These are phyloP conservation scores for Brachymystax lenok DNA, from an alignment of 2,797 vertebrate species.

Conservation along the genomic window DNA sequence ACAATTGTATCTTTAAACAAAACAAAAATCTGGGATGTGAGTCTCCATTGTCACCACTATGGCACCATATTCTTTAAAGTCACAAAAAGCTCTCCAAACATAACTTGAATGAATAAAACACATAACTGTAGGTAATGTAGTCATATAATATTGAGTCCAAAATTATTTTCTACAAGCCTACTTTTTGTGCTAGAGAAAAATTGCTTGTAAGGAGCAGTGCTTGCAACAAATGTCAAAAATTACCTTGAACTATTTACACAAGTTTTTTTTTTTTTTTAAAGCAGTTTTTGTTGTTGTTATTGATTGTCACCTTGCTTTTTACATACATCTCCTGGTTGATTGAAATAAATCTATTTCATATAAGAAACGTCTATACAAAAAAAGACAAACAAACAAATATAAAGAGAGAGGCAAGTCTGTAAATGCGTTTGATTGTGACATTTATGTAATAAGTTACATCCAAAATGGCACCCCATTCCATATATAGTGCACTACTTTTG, in stretches of 20 bases:
- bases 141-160: constrained; percentile 47
- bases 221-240: constrained; percentile 48
- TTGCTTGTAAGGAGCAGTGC: constrained; percentile 56
- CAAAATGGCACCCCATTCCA: not conserved
- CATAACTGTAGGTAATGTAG: constrained; percentile 39
- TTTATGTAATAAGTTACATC: constrained; percentile 10
- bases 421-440: constrained; percentile 49
- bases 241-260: constrained; percentile 45
- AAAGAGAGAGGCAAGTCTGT: constrained; percentile 36
- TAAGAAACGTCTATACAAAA: constrained; percentile 54
- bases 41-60: constrained; percentile 56
- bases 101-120: constrained; percentile 47
- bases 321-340: constrained; percentile 30
- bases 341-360: constrained; percentile 49
- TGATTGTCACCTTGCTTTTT: constrained; percentile 37
- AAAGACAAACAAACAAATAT: constrained; percentile 22
- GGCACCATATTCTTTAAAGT: constrained; percentile 59
- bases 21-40: constrained; percentile 24
- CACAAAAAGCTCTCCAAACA: constrained; percentile 47
- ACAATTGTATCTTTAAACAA: constrained; percentile 33
- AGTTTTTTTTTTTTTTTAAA: constrained; percentile 20
- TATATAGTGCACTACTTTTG: constrained; percentile 1
- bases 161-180: constrained; percentile 53
- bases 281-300: constrained; percentile 37
- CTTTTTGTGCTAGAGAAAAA: constrained; percentile 57